Conservation (phyloP, 2,888 invertebrate species). For the Agriotes lineatus region DNA sequence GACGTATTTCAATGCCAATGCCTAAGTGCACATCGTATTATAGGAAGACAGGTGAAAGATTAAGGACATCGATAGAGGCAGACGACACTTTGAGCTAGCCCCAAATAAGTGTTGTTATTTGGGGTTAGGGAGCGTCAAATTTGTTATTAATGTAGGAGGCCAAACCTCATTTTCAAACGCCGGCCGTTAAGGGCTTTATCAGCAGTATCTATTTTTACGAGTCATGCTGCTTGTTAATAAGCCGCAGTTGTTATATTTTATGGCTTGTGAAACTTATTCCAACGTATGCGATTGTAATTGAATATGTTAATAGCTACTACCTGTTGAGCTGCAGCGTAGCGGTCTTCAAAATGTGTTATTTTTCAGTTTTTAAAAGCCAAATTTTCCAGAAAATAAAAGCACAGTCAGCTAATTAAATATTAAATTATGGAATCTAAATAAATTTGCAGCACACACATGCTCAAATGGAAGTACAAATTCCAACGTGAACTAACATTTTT, state of each 20-base stretch:
- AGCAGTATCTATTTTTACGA: constrained; percentile 4
- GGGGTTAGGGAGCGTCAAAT: constrained; percentile 9
- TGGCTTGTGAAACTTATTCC: constrained; percentile 25
- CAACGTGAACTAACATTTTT: too few relatives aligned
- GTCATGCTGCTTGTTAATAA: constrained; percentile 25
- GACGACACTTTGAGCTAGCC: constrained; percentile 25
- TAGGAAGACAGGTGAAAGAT: constrained; percentile 42
- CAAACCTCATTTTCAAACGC: neutral
- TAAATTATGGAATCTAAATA: too few relatives aligned
- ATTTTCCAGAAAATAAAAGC: too few relatives aligned
- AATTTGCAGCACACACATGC: too few relatives aligned
- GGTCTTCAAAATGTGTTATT: too few relatives aligned
- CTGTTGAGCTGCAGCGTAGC: neutral
- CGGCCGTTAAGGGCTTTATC: neutral
- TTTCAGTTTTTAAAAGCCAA: too few relatives aligned
- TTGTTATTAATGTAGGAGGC: constrained; percentile 24
- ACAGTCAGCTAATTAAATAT: too few relatives aligned
- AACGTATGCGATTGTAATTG: constrained; percentile 9
- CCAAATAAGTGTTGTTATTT: constrained; percentile 8
- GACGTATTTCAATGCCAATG: constrained; percentile 36
- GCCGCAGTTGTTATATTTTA: constrained; percentile 28
- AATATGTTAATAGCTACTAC: neutral
- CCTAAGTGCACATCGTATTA: constrained; percentile 48
- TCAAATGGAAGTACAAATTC: too few relatives aligned
- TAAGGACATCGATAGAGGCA: constrained; percentile 25